Percentiles rank a stretch among this genome's conserved stretches.
Evolutionary conservation across 2,888 invertebrate genomes (phyloP).

Genomic region (Prosapia bicincta): DNA sequence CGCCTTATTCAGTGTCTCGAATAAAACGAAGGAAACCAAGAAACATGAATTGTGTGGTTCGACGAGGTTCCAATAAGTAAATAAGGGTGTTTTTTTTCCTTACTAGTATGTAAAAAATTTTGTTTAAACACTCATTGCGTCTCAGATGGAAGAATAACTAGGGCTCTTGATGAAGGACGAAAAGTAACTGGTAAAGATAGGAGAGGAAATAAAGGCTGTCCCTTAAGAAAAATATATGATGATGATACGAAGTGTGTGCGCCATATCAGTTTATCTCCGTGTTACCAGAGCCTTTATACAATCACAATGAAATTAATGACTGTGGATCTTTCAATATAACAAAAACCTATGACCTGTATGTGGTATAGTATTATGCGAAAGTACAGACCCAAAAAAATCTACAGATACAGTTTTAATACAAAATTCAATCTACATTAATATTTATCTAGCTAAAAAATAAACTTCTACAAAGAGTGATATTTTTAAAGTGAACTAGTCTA

Average conservation of each 20-base stretch:
- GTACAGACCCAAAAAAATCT: not conserved
- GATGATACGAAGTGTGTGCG: not conserved
- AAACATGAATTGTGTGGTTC: not conserved
- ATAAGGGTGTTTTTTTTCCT: not conserved
- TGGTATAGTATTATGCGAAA: not conserved
- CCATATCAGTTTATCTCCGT: not conserved
- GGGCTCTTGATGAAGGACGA: not conserved
- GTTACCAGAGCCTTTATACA: not conserved
- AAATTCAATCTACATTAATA: constrained; percentile 19
- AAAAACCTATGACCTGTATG: not conserved
- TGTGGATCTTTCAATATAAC: not conserved
- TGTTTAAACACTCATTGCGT: not conserved
- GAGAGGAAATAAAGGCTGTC: not conserved
- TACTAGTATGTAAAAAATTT: not conserved
- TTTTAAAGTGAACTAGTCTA: too few relatives aligned
- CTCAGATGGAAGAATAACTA: not conserved
- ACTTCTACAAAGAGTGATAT: constrained; percentile 14
- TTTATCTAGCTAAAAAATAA: constrained; percentile 8
- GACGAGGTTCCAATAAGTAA: not conserved
- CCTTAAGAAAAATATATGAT: not conserved
- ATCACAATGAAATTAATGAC: not conserved
- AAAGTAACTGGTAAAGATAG: not conserved
- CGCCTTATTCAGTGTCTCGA: not conserved
- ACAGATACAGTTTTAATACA: constrained; percentile 4
- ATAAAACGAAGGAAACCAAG: not conserved